Evolutionary conservation across 2,888 invertebrate species (phyloP).

Genomic region (Laothoe populi): DNA sequence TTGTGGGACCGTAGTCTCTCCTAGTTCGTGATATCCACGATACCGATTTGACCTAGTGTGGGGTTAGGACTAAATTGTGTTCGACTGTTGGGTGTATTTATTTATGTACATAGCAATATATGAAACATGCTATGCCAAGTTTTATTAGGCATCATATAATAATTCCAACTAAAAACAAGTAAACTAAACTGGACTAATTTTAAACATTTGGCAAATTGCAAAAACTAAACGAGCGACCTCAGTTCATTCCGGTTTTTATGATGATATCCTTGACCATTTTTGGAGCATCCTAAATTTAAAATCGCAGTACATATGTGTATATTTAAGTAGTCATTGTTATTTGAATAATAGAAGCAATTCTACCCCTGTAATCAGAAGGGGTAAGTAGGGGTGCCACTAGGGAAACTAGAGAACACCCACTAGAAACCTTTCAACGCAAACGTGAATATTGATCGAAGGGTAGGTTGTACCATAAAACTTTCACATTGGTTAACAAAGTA

Average conservation of each 20-base stretch:
- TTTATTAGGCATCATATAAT: too few relatives aligned
- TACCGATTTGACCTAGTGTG: too few relatives aligned
- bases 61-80: too few relatives aligned
- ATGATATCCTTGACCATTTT: background rate
- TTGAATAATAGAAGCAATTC: background rate
- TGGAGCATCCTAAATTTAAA: background rate
- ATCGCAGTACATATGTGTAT: background rate
- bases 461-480: background rate
- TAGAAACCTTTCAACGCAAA: background rate
- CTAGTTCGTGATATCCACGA: too few relatives aligned
- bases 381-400: background rate
- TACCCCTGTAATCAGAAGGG: background rate
- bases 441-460: background rate
- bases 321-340: background rate
- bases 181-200: too few relatives aligned
- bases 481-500: background rate
- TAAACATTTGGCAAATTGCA: background rate
- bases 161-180: too few relatives aligned
- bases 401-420: too few relatives aligned
- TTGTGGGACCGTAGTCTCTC: too few relatives aligned
- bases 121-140: too few relatives aligned
- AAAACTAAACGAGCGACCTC: constrained; percentile 5
- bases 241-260: background rate
- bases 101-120: too few relatives aligned
- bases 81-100: too few relatives aligned